A percentile compares a stretch with the other conserved stretches of the same genome.
Conservation (phyloP, 1,140 invertebrate genomes). For the Olivierus martensii region DNA sequence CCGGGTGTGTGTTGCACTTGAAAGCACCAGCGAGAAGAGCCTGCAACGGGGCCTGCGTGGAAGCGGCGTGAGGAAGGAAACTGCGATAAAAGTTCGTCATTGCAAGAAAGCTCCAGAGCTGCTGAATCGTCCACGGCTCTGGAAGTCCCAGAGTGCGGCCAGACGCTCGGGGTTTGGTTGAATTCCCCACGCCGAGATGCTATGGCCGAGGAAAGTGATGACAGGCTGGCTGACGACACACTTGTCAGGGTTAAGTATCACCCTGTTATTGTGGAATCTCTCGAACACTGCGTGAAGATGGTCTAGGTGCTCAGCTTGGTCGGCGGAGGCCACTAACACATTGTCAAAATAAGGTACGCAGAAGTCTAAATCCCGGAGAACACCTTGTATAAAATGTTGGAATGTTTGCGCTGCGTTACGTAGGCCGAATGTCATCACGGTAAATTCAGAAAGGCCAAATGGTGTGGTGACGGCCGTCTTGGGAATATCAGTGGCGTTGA, state of each 20-base stretch:
- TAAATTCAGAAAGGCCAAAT: conserved; percentile 23
- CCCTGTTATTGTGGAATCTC: background rate
- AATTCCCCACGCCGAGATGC: background rate
- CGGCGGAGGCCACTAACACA: background rate
- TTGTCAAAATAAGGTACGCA: conserved; percentile 9
- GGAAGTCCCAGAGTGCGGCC: background rate
- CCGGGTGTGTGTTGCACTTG: background rate
- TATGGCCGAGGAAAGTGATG: conserved; percentile 5
- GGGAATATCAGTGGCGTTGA: background rate
- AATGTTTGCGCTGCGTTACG: conserved; percentile 21
- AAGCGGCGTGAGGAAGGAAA: background rate
- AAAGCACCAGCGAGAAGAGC: background rate
- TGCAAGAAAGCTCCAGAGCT: background rate
- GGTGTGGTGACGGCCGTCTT: conserved; percentile 11
- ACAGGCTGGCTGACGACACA: background rate
- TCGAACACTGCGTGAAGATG: conserved; percentile 4
- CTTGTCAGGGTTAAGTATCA: conserved; percentile 5
- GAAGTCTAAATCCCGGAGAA: conserved; percentile 2
- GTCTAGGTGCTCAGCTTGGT: background rate
- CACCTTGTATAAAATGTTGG: conserved; percentile 8
- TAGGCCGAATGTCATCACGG: conserved; percentile 24
- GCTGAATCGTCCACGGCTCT: background rate
- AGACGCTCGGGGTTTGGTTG: background rate
- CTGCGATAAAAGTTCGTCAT: background rate
- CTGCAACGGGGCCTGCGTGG: background rate